These are phyloP conservation scores for Ylistrum balloti DNA, from an alignment of 1,140 invertebrate genomes.

Conservation along the genomic window DNA sequence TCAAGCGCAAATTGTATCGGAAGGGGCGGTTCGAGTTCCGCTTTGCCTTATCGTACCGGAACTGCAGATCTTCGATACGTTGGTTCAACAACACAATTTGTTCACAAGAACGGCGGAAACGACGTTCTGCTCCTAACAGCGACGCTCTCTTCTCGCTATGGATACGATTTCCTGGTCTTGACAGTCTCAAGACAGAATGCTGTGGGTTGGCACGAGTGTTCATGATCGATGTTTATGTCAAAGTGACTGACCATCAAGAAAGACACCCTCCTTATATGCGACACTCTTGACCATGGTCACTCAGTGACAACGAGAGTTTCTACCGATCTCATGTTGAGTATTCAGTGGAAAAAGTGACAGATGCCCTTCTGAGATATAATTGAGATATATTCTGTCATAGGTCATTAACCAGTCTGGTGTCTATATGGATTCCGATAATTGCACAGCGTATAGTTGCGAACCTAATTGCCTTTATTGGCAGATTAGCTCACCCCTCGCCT, in stretches of 20 bases:
- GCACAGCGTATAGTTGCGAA: not conserved
- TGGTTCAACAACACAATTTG: constrained; percentile 57
- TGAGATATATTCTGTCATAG: not conserved
- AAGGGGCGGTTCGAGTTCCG: constrained; percentile 50
- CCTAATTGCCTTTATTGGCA: not conserved
- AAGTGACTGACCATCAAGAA: not conserved
- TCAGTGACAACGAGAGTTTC: not conserved
- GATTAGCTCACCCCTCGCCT: not conserved
- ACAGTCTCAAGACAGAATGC: not conserved
- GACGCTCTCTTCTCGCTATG: not conserved
- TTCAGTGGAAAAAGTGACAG: not conserved
- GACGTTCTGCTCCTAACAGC: constrained; percentile 36
- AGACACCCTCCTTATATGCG: not conserved
- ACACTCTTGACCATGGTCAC: not conserved
- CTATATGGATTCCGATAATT: not conserved
- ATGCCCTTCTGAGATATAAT: not conserved
- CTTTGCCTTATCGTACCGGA: constrained; percentile 52
- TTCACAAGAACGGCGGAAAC: constrained; percentile 53
- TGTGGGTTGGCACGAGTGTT: constrained; percentile 7
- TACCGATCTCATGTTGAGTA: not conserved
- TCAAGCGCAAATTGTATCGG: constrained; percentile 60
- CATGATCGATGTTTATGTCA: not conserved
- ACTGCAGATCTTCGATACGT: constrained; percentile 3
- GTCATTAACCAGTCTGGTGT: not conserved
- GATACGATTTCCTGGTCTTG: not conserved